Percentiles rank a stretch among this genome's conserved stretches.
Conservation (phyloP, 2,113 vertebrate genomes). For the Empidonax traillii region DNA sequence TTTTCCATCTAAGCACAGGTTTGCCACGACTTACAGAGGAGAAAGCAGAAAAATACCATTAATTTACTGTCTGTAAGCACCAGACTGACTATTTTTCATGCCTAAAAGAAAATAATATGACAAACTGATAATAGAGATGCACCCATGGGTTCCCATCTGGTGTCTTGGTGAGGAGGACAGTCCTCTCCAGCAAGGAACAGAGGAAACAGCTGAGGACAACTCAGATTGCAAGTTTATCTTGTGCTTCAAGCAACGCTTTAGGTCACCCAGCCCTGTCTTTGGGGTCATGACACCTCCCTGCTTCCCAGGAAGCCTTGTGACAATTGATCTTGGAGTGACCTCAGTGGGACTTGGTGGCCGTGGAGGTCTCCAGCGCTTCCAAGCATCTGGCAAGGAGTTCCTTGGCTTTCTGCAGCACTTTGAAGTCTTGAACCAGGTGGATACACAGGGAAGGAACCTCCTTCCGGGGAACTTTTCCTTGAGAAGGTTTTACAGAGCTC, state of each 20-base stretch:
- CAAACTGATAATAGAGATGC: not conserved
- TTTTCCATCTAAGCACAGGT: not conserved
- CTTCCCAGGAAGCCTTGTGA: not conserved
- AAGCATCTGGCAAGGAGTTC: not conserved
- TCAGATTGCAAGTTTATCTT: fast-evolving
- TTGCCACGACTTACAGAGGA: not conserved
- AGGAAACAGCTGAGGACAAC: not conserved
- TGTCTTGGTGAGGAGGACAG: not conserved
- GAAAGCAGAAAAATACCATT: not conserved
- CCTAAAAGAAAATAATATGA: not conserved
- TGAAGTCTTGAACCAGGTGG: not conserved
- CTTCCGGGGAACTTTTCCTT: not conserved
- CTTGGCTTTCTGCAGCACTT: not conserved
- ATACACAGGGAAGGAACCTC: not conserved
- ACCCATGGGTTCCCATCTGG: not conserved
- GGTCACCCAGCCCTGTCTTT: not conserved
- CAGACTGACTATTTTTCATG: not conserved
- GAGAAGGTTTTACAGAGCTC: not conserved
- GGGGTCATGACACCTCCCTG: not conserved
- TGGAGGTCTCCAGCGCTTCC: not conserved
- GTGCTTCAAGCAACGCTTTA: not conserved
- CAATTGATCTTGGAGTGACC: not conserved
- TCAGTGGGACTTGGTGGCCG: not conserved
- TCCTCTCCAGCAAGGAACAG: not conserved
- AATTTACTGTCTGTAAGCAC: not conserved